These are phyloP conservation scores for Oryzias dopingdopingensis DNA, from an alignment of 2,797 vertebrate genomes.

Conservation along the genomic window DNA sequence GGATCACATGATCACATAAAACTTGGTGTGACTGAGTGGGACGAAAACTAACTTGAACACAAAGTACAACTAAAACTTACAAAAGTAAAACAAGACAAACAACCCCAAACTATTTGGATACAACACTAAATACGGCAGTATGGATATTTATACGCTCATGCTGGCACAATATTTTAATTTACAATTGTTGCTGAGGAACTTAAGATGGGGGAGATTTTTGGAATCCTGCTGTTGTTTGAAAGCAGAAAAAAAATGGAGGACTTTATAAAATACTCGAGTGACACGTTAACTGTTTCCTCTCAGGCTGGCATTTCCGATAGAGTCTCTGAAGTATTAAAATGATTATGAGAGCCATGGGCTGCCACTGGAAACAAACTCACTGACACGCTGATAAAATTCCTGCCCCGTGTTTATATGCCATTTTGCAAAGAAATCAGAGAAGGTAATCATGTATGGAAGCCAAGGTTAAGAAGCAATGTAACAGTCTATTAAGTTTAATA, in stretches of 20 bases:
- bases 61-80: no score
- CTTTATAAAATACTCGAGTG: slow-evolving; percentile 58
- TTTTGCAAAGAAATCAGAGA: slow-evolving; percentile 98
- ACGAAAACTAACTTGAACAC: no score
- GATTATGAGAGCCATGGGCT: slow-evolving; percentile 79
- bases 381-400: slow-evolving; percentile 94
- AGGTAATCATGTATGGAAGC: slow-evolving; percentile 99
- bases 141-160: background rate
- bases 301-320: slow-evolving; percentile 68
- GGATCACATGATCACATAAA: no score
- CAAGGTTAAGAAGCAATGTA: slow-evolving; percentile 99
- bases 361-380: slow-evolving; percentile 87
- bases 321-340: slow-evolving; percentile 76
- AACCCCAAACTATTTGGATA: background rate
- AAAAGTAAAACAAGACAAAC: no score
- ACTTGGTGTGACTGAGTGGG: no score
- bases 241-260: slow-evolving; percentile 25
- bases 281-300: slow-evolving; percentile 66
- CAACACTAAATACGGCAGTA: background rate
- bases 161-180: background rate
- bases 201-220: slow-evolving; percentile 8
- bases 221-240: slow-evolving; percentile 18
- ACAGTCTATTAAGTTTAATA: slow-evolving; percentile 99
- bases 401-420: slow-evolving; percentile 94
- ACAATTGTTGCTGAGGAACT: background rate